Percentiles rank a stretch among this genome's conserved stretches.
Evolutionary conservation across 2,113 vertebrate species (phyloP).

Genomic region (Erythrocercus mccallii): DNA sequence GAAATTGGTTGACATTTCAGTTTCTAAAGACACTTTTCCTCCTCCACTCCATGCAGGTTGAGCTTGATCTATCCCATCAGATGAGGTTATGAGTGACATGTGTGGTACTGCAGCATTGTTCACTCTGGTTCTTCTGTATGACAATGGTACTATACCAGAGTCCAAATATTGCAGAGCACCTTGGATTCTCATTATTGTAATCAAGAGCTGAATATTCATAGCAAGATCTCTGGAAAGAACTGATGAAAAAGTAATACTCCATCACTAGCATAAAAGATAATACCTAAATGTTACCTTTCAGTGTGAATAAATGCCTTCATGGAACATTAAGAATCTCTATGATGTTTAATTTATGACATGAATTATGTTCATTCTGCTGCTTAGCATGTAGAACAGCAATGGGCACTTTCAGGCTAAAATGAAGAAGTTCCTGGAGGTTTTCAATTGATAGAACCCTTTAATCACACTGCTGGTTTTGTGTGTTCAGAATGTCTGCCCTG

Average conservation of each 20-base stretch:
- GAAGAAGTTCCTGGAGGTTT: neutral
- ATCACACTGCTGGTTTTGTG: rapidly evolving
- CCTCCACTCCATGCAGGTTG: neutral
- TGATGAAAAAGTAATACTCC: neutral
- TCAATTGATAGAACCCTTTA: neutral
- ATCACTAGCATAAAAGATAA: neutral
- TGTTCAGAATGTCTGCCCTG: neutral
- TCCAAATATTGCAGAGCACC: neutral
- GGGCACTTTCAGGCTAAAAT: neutral
- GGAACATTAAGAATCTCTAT: neutral
- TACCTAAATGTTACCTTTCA: neutral
- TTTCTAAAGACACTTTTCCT: neutral
- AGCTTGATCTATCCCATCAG: neutral
- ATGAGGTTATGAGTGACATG: neutral
- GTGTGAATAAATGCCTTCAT: neutral
- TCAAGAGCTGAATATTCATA: neutral
- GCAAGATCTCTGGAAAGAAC: neutral
- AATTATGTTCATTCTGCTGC: neutral
- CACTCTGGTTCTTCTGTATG: neutral
- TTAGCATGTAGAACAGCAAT: neutral
- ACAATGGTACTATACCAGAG: neutral
- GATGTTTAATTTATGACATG: neutral
- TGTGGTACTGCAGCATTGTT: neutral
- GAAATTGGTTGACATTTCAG: neutral
- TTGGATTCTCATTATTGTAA: neutral